phyloP scores from a whole-genome alignment of 1,140 invertebrate genomes.

The Ostrea denselamellosa region DNA sequence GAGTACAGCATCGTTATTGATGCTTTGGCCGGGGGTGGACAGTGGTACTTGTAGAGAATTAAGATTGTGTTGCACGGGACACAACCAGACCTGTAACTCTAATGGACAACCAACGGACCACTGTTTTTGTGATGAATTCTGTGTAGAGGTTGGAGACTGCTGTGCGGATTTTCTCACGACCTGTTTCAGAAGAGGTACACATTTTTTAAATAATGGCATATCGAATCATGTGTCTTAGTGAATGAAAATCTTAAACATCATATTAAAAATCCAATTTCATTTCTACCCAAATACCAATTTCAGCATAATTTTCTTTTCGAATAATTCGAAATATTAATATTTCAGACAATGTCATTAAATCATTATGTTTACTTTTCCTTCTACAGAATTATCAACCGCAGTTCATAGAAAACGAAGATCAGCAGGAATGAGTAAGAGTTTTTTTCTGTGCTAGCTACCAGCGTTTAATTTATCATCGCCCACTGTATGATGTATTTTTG shows the following conservation, averaged over 20 bases:
- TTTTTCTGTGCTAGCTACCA: neutral
- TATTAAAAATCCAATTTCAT: too few species aligned
- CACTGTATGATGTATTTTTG: too few species aligned
- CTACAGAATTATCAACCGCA: neutral
- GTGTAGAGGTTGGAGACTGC: neutral
- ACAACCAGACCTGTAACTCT: neutral
- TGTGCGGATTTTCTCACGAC: neutral
- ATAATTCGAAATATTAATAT: too few species aligned
- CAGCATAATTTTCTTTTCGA: too few species aligned
- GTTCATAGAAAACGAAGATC: neutral
- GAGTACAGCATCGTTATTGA: neutral
- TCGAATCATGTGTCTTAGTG: neutral
- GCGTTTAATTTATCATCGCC: too few species aligned
- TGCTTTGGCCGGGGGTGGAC: neutral
- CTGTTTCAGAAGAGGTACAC: neutral
- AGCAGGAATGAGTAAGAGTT: constrained; percentile 13
- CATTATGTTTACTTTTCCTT: neutral
- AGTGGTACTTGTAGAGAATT: neutral
- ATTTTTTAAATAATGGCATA: neutral
- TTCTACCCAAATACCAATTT: too few species aligned
- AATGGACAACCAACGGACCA: neutral
- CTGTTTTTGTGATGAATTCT: neutral
- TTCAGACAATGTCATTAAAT: too few species aligned
- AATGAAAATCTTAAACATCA: too few species aligned
- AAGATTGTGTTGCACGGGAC: neutral